phyloP scores from a whole-genome alignment of 2,888 invertebrate genomes.

The Dryobotodes eremita region DNA sequence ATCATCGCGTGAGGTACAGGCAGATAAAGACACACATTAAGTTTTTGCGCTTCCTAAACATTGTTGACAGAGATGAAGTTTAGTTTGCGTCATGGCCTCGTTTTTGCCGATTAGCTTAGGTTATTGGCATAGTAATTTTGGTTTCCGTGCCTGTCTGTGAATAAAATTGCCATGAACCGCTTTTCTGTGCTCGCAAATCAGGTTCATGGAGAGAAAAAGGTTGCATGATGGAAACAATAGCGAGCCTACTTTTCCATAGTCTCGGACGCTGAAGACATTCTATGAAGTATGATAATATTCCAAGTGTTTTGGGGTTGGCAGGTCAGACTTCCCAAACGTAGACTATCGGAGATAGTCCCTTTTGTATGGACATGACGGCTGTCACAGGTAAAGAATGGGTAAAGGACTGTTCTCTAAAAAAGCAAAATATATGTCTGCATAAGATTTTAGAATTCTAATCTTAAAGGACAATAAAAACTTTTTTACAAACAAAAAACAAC shows the following conservation, averaged over 20 bases:
- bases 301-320: neutral
- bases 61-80: conserved; percentile 38
- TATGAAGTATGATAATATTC: neutral
- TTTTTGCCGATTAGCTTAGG: conserved; percentile 29
- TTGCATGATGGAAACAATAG: conserved; percentile 13
- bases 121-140: conserved; percentile 30
- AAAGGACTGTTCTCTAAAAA: neutral
- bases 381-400: neutral
- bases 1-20: conserved; percentile 38
- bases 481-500: too few relatives aligned
- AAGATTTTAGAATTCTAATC: neutral
- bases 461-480: neutral
- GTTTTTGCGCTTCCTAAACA: conserved; percentile 37
- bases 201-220: conserved; percentile 7
- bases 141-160: conserved; percentile 10
- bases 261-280: neutral
- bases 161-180: conserved; percentile 7
- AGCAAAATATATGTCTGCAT: too few relatives aligned
- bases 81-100: conserved; percentile 32
- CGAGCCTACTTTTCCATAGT: neutral
- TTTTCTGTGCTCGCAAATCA: conserved; percentile 37
- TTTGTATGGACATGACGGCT: neutral
- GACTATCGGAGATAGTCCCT: neutral
- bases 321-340: neutral
- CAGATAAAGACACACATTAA: conserved; percentile 39